Conservation (phyloP, 2,888 invertebrate genomes). For the Smittia aterrima region DNA sequence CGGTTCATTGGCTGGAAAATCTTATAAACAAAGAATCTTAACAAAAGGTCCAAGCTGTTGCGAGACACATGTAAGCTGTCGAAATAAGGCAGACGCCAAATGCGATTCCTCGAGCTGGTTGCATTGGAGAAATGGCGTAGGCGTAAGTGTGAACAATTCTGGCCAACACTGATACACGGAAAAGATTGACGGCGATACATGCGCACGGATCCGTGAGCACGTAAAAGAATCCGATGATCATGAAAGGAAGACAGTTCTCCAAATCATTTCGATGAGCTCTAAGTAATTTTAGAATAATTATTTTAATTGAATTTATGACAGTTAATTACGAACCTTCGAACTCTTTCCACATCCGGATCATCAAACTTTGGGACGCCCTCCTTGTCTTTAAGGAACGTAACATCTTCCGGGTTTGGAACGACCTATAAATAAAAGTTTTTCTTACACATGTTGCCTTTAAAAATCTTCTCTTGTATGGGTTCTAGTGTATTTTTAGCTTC, state of each 20-base stretch:
- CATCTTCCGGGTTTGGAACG: slow-evolving; percentile 51
- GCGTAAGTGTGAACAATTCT: slow-evolving; percentile 62
- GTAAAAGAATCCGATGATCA: slow-evolving; percentile 59
- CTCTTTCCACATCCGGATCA: slow-evolving; percentile 56
- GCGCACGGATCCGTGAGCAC: slow-evolving; percentile 58
- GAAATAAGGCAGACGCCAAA: slow-evolving; percentile 54
- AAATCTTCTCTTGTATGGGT: neutral
- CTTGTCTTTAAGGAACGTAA: slow-evolving; percentile 41
- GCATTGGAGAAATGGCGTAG: slow-evolving; percentile 61
- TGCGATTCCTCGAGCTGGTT: slow-evolving; percentile 57
- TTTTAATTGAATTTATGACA: too few relatives aligned
- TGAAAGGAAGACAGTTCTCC: slow-evolving; percentile 65
- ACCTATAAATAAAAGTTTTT: slow-evolving; percentile 46
- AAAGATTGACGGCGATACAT: slow-evolving; percentile 56
- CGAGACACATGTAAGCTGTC: slow-evolving; percentile 56
- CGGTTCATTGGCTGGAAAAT: too few relatives aligned
- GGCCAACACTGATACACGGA: slow-evolving; percentile 57
- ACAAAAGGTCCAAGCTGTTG: slow-evolving; percentile 7
- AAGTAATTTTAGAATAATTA: too few relatives aligned
- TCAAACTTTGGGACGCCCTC: slow-evolving; percentile 49
- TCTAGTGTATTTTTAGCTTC: neutral
- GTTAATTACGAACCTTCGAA: too few relatives aligned
- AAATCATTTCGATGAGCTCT: slow-evolving; percentile 66
- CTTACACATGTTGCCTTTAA: neutral
- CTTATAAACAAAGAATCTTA: too few relatives aligned